phyloP scores from a whole-genome alignment of 2,888 invertebrate genomes.

The Ceriagrion tenellum region DNA sequence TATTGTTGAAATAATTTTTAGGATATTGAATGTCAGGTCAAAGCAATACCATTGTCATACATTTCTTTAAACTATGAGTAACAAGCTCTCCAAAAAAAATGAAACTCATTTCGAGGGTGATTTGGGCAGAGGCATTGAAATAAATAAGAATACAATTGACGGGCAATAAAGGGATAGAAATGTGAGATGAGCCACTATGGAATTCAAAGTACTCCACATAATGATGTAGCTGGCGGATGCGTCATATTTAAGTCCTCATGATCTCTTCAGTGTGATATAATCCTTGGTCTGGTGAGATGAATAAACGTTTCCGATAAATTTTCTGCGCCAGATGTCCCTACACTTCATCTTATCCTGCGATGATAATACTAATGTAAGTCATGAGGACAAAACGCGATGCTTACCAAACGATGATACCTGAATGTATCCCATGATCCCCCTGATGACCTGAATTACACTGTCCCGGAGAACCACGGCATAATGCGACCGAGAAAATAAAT shows the following conservation, averaged over 20 bases:
- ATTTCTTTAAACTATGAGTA: too few relatives aligned
- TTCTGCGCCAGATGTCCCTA: background rate
- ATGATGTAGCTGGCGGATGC: background rate
- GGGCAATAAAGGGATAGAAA: background rate
- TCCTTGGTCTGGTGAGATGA: background rate
- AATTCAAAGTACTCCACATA: background rate
- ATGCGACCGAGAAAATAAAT: background rate
- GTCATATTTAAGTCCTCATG: background rate
- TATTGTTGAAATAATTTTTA: too few relatives aligned
- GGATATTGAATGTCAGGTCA: too few relatives aligned
- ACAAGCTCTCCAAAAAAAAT: too few relatives aligned
- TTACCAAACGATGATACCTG: background rate
- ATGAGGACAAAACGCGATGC: background rate
- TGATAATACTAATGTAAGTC: background rate
- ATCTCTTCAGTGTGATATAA: background rate
- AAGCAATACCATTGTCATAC: too few relatives aligned
- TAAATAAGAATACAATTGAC: too few relatives aligned
- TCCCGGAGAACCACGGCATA: background rate
- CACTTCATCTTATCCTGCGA: background rate
- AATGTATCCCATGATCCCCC: background rate
- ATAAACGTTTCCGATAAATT: background rate
- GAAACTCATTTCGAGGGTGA: too few relatives aligned
- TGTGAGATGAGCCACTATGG: background rate
- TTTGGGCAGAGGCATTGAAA: too few relatives aligned
- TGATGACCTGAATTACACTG: background rate